Evolutionary conservation across 2,888 invertebrate species (phyloP), one percentile per base, ranked within the genome.

Genomic region (Caenorhabditis becei): DNA sequence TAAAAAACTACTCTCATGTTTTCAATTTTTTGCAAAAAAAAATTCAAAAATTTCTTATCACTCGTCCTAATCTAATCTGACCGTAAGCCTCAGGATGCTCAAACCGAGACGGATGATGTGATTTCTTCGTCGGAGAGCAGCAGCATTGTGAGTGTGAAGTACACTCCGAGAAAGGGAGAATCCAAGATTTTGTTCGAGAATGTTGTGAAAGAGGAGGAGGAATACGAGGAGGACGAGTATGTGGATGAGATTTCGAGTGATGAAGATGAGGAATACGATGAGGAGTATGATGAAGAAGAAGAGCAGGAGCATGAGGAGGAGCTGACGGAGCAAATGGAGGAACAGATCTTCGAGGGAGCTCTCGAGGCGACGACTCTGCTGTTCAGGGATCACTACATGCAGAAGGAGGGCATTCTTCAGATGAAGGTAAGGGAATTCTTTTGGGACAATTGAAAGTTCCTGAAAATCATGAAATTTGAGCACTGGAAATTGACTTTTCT

Each of bases 101-200:
- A 78, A 59, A 78, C 78, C 14, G 71, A 65, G 7, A 78, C 78
- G 10, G 78, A 78, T 37, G 70, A 59, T 11, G 41, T 62, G 20
- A n/a, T 20, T 11, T 11, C 41, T 7, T 53, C 59, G 8, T 70
- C 70, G 14, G 61, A 51, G 16, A 58, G 59, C 18, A 58, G 58
- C 41, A 69, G 61, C 23, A 47, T 71, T 24, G 28, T 65, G 44
- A 65, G 37, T 23, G 65, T 70, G n/a, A 24, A n/a, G 59, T 61
- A 59, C 18, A 66, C 59, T 37, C 63, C 65, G 26, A 65, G 37
- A 35, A 28, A 10, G 7, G 54, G 66, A 18, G 47, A 18, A 18
- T n/a, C 47, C 5, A 47, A n/a, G 18, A 4, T 11, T 4, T 18
- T 37, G 10, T 1, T 23, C 41, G 23, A 16, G 23, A 23, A 41